Evolutionary conservation across 2,113 vertebrate genomes (phyloP), one percentile per base, ranked within the genome.

Genomic region (Tursiops truncatus): DNA sequence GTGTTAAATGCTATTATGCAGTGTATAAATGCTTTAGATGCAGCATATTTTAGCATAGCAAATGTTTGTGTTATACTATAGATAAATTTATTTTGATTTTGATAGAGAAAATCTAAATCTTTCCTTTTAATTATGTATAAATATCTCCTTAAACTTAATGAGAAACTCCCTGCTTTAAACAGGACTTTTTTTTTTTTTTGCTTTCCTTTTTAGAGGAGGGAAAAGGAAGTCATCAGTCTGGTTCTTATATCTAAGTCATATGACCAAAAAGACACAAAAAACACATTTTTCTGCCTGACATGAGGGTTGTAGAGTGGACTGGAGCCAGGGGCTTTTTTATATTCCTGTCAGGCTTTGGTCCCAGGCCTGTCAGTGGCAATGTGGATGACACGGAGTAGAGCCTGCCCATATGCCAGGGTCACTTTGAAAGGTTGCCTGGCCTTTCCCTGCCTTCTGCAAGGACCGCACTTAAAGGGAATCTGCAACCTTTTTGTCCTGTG

Each of bases 341-440:
- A 65, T 82, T 93, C 93, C 47, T 88, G 68, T 91, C 82, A 60
- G 97, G 90, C 84, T 23, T 38, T 38, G 86, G 58, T 79, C 79
- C 95, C 94, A 82, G 73, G 79, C 92, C 63, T 96, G 87, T 83
- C 62, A 95, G 41, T 82, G 62, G 86, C 71, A 53, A 5, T 62
- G 79, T 58, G 41, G 68, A 71, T n/a, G 93, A 95, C 95, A 63
- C n/a, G 58, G 74, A 92, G 94, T 12, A 53, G 65, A 97, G 93
- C 89, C 67, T 90, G 82, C 53, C 94, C 94, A 81, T 96, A 67
- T 90, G 88, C 96, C 91, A 56, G 68, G n/a, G 71, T 81, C 80
- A 88, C 88, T 96, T 50, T 58, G 63, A 89, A 92, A 95, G 91
- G 44, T 80, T 33, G n/a, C 73, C 71, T 44, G 82, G 83, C 58